phyloP scores from a whole-genome alignment of 2,113 vertebrate species.

The human (Homo sapiens) region DNA sequence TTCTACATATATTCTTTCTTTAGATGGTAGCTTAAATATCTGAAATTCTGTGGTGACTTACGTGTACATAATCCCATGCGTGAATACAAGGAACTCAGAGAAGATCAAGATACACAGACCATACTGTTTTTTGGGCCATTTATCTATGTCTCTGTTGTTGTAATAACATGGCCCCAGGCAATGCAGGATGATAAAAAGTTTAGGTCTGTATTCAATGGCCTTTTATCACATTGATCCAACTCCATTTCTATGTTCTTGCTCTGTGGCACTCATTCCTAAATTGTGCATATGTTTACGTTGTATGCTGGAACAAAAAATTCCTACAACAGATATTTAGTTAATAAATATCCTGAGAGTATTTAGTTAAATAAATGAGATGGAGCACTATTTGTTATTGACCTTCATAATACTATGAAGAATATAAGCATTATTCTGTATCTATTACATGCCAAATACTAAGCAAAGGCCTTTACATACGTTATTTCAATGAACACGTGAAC shows the following conservation, averaged over 20 bases:
- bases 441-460: background rate
- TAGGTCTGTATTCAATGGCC: background rate
- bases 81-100: background rate
- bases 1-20: background rate
- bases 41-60: background rate
- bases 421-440: background rate
- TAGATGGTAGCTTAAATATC: background rate
- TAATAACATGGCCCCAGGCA: background rate
- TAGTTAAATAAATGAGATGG: background rate
- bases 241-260: background rate
- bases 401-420: background rate
- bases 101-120: background rate
- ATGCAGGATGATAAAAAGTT: background rate
- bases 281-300: background rate
- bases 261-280: background rate
- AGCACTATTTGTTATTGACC: background rate
- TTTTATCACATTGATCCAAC: background rate
- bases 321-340: background rate
- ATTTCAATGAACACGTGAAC: background rate
- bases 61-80: background rate
- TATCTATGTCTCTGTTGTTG: background rate
- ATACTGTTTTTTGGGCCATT: background rate
- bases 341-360: background rate
- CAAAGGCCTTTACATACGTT: background rate
- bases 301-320: background rate